phyloP scores from a whole-genome alignment of 2,113 vertebrate species.

The Prionailurus viverrinus region DNA sequence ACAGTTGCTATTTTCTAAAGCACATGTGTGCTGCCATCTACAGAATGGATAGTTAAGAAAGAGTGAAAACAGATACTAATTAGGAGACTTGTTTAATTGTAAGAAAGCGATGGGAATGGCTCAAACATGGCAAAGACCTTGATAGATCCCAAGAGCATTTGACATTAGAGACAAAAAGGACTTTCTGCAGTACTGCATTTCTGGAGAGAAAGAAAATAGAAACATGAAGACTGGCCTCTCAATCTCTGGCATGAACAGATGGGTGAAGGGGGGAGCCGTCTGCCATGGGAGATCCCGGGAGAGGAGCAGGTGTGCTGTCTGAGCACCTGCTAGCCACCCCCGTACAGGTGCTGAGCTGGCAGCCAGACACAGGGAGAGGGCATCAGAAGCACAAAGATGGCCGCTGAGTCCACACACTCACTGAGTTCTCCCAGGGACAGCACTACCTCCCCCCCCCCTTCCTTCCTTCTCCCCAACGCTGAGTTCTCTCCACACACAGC shows the following conservation, averaged over 20 bases:
- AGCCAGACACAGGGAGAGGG: fast-evolving
- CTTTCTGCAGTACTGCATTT: not conserved
- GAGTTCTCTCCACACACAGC: fast-evolving
- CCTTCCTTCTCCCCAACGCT: fast-evolving
- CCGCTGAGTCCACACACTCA: too few relatives aligned
- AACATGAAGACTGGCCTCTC: not conserved
- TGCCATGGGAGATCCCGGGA: fast-evolving
- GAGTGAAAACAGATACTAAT: not conserved
- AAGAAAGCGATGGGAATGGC: not conserved
- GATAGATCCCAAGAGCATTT: not conserved
- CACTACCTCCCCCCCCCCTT: fast-evolving
- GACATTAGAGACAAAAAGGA: not conserved
- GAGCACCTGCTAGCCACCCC: not conserved
- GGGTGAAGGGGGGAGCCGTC: not conserved
- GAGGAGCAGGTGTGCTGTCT: not conserved
- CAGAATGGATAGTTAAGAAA: not conserved
- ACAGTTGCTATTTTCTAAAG: not conserved
- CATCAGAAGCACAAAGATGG: not conserved
- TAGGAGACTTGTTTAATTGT: not conserved
- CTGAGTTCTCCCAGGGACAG: not conserved
- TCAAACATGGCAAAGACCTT: not conserved
- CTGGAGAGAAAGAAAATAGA: not conserved
- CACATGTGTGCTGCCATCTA: not conserved
- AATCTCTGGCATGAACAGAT: too few relatives aligned
- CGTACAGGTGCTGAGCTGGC: not conserved